Evolutionary conservation across 2,888 invertebrate species (phyloP), one percentile per base, ranked within the genome.

Genomic region (Rhimphoctona megacephalus): DNA sequence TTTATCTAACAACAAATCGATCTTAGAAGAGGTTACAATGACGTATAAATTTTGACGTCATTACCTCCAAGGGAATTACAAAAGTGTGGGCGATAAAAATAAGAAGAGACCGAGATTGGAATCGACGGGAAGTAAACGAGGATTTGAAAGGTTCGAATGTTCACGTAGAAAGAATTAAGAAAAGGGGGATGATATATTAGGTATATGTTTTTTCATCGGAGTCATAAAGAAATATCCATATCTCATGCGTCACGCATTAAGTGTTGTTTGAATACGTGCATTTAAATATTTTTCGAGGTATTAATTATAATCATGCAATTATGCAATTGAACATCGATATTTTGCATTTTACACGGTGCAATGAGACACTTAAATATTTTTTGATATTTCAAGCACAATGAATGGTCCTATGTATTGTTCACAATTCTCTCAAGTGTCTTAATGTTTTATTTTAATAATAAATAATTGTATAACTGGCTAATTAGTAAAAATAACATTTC

Each of bases 221-320:
- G 73, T 90, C 86, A 76, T 85, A 82, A 85, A 90, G 90, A 90
- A 54, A 25, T 54, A 49, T 64, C n/a, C 11, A 78, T 78, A 22
- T 90, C 90, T 90, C 91, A 91, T 92, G 91, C 91, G 69, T 85
- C 91, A 91, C 91, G 91, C 91, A 88, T 30, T 83, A 78, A 72
- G 74, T 78, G 83, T 81, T 54, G 76, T 69, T 69, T 82, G 49
- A 49, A 87, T 79, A 73, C 79, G 77, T 89, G 87, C 83, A 43
- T 84, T 54, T 25, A 39, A 61, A 30, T 81, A 72, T 72, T 80
- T 43, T 46, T 77, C 46, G 67, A 83, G 72, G 57, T 19, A 66
- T 49, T 73, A 70, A 74, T 70, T 52, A 72, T 57, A 46, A 69
- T 61, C 83, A 73, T 85, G 81, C 74, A 70, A 7, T 25, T 46